Evolutionary conservation across 2,113 vertebrate species (phyloP).

Genomic region (Ammospiza caudacuta): DNA sequence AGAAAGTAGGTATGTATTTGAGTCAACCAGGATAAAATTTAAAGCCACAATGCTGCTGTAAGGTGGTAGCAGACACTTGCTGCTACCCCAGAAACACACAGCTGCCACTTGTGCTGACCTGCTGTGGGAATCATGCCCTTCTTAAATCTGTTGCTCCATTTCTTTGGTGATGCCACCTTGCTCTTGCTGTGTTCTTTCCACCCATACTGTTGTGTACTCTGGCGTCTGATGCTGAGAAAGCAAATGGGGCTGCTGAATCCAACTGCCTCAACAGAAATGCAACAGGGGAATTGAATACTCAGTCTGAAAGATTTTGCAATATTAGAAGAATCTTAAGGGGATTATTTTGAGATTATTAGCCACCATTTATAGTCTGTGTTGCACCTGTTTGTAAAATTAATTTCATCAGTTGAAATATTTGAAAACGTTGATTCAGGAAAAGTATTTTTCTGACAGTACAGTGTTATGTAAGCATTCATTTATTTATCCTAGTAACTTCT

Average conservation of each 20-base stretch:
- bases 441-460: neutral
- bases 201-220: neutral
- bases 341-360: neutral
- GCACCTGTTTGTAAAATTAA: neutral
- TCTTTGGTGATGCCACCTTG: neutral
- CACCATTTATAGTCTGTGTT: neutral
- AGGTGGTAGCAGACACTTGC: neutral
- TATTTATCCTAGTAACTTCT: neutral
- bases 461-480: neutral
- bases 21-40: neutral
- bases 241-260: neutral
- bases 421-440: neutral
- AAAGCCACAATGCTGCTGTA: neutral
- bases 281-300: neutral
- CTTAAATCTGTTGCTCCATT: slow-evolving; percentile 8
- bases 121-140: slow-evolving; percentile 17
- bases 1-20: neutral
- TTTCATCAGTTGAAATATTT: neutral
- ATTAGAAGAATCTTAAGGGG: neutral
- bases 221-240: neutral
- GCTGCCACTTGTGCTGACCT: slow-evolving; percentile 1
- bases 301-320: neutral
- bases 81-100: slow-evolving; percentile 5
- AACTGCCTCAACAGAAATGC: neutral
- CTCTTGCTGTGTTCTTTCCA: slow-evolving; percentile 2